These are phyloP conservation scores for Sclerodermus sp. DNA, from an alignment of 2,888 invertebrate species.

Conservation along the genomic window DNA sequence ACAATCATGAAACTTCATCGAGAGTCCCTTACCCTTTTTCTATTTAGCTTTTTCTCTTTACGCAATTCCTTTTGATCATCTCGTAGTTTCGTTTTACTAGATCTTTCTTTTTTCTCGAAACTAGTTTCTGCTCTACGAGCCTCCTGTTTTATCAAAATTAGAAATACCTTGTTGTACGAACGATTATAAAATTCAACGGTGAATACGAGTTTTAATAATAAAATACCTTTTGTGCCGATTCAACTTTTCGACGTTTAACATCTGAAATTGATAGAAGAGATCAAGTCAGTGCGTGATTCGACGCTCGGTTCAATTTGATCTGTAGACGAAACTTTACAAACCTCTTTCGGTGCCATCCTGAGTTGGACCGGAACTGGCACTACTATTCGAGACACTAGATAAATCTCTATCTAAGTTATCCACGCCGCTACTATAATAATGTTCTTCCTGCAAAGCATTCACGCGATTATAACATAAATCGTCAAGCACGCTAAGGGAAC, in stretches of 20 bases:
- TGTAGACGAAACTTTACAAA: conserved; percentile 45
- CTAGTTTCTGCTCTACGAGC: conserved; percentile 43
- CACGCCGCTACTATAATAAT: conserved; percentile 56
- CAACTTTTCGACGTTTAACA: conserved; percentile 83
- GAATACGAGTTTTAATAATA: conserved; percentile 40
- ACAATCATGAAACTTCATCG: no score
- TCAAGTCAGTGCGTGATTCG: no score
- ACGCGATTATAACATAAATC: conserved; percentile 6
- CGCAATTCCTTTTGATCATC: conserved; percentile 80
- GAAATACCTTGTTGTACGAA: no score
- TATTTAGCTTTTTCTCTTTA: conserved; percentile 78
- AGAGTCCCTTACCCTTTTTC: conserved; percentile 79
- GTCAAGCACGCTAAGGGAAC: conserved; percentile 3
- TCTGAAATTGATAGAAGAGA: conserved; percentile 60
- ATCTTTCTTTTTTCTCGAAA: conserved; percentile 52
- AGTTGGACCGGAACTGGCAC: conserved; percentile 54
- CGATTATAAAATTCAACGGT: conserved; percentile 27
- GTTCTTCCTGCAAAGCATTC: conserved; percentile 57
- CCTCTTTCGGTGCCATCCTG: conserved; percentile 61
- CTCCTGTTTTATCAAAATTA: conserved; percentile 33
- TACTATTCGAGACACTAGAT: conserved; percentile 59
- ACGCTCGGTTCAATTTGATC: no score
- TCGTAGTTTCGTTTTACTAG: conserved; percentile 56
- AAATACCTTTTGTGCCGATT: conserved; percentile 82
- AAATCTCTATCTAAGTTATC: conserved; percentile 64